Conservation (phyloP, 1,140 invertebrate species). For the Aphaenogaster rudis region DNA sequence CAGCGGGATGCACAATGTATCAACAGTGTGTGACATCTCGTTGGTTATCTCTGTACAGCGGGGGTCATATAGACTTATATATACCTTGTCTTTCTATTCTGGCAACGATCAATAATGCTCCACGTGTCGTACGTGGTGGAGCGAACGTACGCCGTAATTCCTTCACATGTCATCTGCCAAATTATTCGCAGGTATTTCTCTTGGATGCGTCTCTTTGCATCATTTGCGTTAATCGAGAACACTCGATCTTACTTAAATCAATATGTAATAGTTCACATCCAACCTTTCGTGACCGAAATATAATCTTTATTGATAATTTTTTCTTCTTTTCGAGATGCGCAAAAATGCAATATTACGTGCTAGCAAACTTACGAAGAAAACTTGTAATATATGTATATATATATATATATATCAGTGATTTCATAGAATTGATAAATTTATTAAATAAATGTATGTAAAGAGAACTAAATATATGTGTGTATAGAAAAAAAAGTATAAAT, state of each 20-base stretch:
- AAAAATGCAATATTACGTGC: not conserved
- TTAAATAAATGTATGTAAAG: not conserved
- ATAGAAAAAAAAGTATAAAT: too few relatives aligned
- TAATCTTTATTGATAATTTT: not conserved
- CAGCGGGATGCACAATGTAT: slow-evolving; percentile 48
- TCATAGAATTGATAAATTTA: not conserved
- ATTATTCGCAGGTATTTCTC: slow-evolving; percentile 66
- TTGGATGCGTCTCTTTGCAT: slow-evolving; percentile 61
- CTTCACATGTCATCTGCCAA: slow-evolving; percentile 68
- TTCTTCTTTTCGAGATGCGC: not conserved
- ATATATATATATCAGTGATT: not conserved
- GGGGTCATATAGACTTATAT: slow-evolving; percentile 28
- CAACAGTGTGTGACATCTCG: slow-evolving; percentile 32
- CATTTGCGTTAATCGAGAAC: slow-evolving; percentile 66
- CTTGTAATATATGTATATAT: not conserved
- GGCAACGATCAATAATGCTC: slow-evolving; percentile 76
- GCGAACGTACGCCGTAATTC: slow-evolving; percentile 58
- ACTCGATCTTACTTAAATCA: slow-evolving; percentile 6
- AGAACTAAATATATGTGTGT: too few relatives aligned
- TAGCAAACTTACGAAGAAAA: not conserved
- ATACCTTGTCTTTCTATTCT: slow-evolving; percentile 68
- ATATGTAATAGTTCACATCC: not conserved
- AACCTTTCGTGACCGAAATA: not conserved
- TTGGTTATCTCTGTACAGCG: slow-evolving; percentile 1
- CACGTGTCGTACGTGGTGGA: slow-evolving; percentile 64